Base-by-base conservation (phyloP, 2,888 invertebrate species). In the Spodoptera exigua region DNA sequence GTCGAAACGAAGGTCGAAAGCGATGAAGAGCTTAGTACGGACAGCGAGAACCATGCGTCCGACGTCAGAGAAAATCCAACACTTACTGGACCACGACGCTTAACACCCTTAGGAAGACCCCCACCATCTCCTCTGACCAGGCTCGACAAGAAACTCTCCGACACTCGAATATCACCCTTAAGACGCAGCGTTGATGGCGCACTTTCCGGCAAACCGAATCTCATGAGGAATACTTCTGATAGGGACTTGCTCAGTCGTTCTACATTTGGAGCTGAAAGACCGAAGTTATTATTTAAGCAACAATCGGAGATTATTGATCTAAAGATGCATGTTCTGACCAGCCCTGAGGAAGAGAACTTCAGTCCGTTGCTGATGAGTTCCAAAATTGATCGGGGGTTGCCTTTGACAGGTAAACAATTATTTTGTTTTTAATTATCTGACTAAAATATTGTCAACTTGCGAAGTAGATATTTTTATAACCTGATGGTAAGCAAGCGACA, bases 1-100 rank as follows among this genome's bases (percentile, higher is more conserved):
- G 86, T 95, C 70, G 85, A 93, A 87, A 85, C 94, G 48, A 91
- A 95, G 91, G 88, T 94, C 59, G 95, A 95, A 85, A 89, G 95
- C 67, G 93, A 93, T 54, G 93, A 93, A 34, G 94, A 94, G 27
- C 82, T 94, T 0, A 90, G 90, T 35, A 92, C 92, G 0, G 94
- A 94, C 71, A 94, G 91, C 55, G 94, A 93, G 45, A 89, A 92
- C 52, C 90, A 92, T 32, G 79, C 74, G 2, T 87, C 91, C 0
- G 92, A 93, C 36, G 74, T 89, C 7, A 92, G 88, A 74, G 91
- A 92, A 1, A 81, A 81, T 35, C 54, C 74, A 14, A 80, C 80
- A 9, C 66, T 82, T 3, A 64, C 85, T 3, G 81, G 83, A 3
- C 75, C 81, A 5, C 83, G 89, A 64, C 85, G 92, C 1, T 64